Conservation (phyloP, 2,888 invertebrate species). For the Phalangium opilio region DNA sequence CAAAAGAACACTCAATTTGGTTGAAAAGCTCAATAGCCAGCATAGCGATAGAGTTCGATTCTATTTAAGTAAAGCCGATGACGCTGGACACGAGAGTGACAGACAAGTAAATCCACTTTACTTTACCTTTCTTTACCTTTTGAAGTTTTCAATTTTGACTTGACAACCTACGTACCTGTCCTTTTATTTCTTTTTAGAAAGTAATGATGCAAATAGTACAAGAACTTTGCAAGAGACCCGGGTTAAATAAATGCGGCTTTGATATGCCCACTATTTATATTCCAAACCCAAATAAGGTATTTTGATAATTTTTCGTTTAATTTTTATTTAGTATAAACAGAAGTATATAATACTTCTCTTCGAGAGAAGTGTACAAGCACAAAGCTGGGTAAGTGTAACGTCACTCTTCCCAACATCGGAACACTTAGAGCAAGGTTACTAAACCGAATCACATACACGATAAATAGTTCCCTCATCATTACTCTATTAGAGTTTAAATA, state of each 20-base stretch:
- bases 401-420: too few relatives aligned
- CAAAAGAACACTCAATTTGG: constrained; percentile 39
- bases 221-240: constrained; percentile 41
- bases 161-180: neutral
- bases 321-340: too few relatives aligned
- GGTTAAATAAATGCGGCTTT: constrained; percentile 40
- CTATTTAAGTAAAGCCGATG: constrained; percentile 42
- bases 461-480: too few relatives aligned
- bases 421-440: too few relatives aligned
- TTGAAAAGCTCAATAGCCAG: constrained; percentile 37
- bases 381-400: too few relatives aligned
- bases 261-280: constrained; percentile 43
- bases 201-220: constrained; percentile 45
- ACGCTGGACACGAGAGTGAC: constrained; percentile 41
- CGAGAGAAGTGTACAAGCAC: too few relatives aligned
- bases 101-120: constrained; percentile 33
- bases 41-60: constrained; percentile 40
- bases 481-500: too few relatives aligned
- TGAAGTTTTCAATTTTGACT: neutral
- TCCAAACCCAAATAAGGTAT: constrained; percentile 36
- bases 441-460: too few relatives aligned
- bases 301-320: constrained; percentile 5
- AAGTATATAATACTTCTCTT: too few relatives aligned
- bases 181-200: constrained; percentile 25
- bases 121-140: constrained; percentile 1